Base-by-base conservation (phyloP, 1,140 invertebrate species). In the Caerostris extrusa region DNA sequence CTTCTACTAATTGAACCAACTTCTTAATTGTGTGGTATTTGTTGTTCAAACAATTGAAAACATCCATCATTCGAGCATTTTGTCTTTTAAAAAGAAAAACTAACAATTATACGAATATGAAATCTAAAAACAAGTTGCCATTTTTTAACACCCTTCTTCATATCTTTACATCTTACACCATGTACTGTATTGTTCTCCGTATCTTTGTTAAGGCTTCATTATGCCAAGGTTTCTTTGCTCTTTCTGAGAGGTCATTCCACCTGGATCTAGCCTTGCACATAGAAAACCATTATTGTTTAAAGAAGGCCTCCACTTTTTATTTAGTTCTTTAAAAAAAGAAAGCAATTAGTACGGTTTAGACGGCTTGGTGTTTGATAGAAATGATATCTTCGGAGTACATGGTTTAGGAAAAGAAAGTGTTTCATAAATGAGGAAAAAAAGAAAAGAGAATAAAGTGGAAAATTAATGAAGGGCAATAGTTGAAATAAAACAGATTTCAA, bases 191-290 rank as follows among this genome's bases (percentile, higher is more conserved):
- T 77, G 71, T 77, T 53, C 34, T 34, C 12, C 14, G 4, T 8
- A 77, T 50, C 71, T 53, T 77, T 77, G 71, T 77, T 34, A 12
- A 12, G 5, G 67, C 67, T 69, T 69, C 67, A 69, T 69, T 69
- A 69, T 69, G 5, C 6, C 67, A 7, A 19, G 67, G 67, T 69
- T 69, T 69, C 67, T 69, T 69, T 69, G 17, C 67, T 19, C 3
- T 53, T 77, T 77, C 50, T 77, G 71, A 77, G 34, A 50, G 71
- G 71, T 77, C 71, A 77, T 77, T 77, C 71, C 71, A 50, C 71
- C 71, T 5, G 5, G 3, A 14, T 69, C 19, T n/a, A 69, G 17
- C 67, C 17, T 19, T 69, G 53, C 3, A 10, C 19, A 77, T 34
- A 53, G 7, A 77, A 77, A 77, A 53, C 34, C 50, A 50, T 50